Conservation (phyloP, 2,888 invertebrate genomes). For the Agapostemon virescens region DNA sequence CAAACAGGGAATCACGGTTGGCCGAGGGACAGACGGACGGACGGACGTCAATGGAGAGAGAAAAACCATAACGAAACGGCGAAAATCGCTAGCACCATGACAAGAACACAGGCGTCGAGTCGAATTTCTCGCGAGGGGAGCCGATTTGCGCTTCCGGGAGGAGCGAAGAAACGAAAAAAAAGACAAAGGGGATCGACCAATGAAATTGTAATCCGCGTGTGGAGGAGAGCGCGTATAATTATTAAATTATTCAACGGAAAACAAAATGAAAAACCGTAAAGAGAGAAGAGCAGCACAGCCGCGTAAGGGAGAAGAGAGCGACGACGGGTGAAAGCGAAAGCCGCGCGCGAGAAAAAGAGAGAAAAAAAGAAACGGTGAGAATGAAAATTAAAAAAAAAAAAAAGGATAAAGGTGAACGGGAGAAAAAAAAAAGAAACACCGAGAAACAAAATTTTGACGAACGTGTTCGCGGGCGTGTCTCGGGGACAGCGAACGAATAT, state of each 20-base stretch:
- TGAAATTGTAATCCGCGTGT: neutral
- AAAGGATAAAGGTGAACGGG: too few species aligned
- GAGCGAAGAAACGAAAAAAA: neutral
- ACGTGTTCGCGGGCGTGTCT: constrained; percentile 14
- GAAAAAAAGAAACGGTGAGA: neutral
- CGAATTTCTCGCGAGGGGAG: constrained; percentile 5
- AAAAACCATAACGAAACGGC: too few species aligned
- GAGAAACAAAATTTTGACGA: neutral
- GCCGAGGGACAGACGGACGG: neutral
- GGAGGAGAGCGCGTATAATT: neutral
- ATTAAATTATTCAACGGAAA: neutral
- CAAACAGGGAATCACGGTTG: neutral
- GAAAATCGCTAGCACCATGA: neutral
- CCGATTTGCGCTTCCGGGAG: constrained; percentile 3
- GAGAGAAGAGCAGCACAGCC: neutral
- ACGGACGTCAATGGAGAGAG: too few species aligned
- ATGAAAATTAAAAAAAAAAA: neutral
- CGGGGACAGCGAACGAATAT: neutral
- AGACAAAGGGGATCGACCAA: constrained; percentile 31
- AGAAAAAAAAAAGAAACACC: neutral
- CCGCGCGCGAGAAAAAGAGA: neutral
- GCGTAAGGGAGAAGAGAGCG: constrained; percentile 4
- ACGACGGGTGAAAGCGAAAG: neutral
- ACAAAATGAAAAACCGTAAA: neutral
- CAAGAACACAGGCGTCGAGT: neutral